Evolutionary conservation across 2,113 vertebrate genomes (phyloP).

Genomic region (Sander lucioperca): DNA sequence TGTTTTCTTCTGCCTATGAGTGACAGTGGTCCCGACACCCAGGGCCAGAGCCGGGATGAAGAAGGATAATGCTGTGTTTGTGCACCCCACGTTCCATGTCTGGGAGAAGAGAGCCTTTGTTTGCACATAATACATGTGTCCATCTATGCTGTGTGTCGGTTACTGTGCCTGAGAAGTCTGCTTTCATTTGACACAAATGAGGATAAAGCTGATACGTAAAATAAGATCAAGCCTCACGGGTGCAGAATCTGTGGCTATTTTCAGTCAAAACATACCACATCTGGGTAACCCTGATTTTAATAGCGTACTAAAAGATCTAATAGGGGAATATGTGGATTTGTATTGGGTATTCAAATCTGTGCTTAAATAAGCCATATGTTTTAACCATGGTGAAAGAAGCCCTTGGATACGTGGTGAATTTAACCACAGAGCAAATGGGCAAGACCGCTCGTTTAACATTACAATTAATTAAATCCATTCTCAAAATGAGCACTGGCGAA

Average conservation of each 20-base stretch:
- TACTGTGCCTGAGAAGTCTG: slow-evolving; percentile 10
- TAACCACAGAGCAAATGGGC: slow-evolving; percentile 66
- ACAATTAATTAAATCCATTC: slow-evolving; percentile 86
- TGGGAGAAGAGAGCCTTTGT: slow-evolving; percentile 61
- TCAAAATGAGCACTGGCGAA: slow-evolving; percentile 81
- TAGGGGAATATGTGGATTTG: slow-evolving; percentile 43
- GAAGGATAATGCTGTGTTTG: slow-evolving; percentile 68
- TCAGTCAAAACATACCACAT: slow-evolving; percentile 43
- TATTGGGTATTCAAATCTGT: slow-evolving; percentile 51
- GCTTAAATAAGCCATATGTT: slow-evolving; percentile 66
- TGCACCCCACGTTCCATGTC: slow-evolving; percentile 49
- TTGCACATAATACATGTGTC: slow-evolving; percentile 52
- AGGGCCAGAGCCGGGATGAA: slow-evolving; percentile 60
- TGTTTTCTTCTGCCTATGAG: slow-evolving; percentile 45
- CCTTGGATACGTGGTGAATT: slow-evolving; percentile 64
- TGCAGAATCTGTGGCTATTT: slow-evolving; percentile 36
- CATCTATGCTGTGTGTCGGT: slow-evolving; percentile 43
- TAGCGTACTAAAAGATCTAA: slow-evolving; percentile 40
- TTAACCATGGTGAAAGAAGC: slow-evolving; percentile 58
- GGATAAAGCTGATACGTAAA: slow-evolving; percentile 59
- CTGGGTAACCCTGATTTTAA: slow-evolving; percentile 36
- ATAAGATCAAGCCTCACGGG: slow-evolving; percentile 42
- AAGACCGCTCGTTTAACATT: slow-evolving; percentile 81
- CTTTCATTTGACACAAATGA: slow-evolving; percentile 69
- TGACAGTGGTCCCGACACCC: slow-evolving; percentile 66